Evolutionary conservation across 2,797 vertebrate genomes (phyloP).

Genomic region (Enteromius paludinosus): DNA sequence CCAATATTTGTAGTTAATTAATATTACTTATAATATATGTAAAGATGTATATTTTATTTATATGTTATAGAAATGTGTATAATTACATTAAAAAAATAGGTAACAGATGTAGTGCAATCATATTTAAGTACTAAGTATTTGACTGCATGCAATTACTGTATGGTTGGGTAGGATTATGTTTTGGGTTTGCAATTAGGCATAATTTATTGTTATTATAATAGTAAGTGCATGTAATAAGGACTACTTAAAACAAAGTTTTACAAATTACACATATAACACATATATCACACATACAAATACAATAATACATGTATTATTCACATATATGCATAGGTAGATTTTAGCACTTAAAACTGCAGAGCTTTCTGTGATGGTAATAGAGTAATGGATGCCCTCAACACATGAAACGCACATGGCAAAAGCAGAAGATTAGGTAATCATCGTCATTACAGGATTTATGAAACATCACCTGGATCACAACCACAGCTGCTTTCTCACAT

Average conservation of each 20-base stretch:
- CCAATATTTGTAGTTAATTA: too few relatives aligned
- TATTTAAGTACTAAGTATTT: too few relatives aligned
- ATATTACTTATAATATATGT: too few relatives aligned
- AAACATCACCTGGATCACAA: constrained; percentile 3
- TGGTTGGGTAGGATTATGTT: background rate
- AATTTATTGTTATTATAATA: background rate
- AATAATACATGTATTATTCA: background rate
- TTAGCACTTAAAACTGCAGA: background rate
- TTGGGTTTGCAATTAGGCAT: background rate
- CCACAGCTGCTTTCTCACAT: background rate
- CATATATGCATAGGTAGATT: background rate
- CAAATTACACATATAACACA: background rate
- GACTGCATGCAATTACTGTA: background rate
- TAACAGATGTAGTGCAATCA: too few relatives aligned
- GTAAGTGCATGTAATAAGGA: background rate
- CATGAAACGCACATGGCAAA: constrained; percentile 4
- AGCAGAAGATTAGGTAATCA: constrained; percentile 28
- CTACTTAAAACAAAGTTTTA: too few relatives aligned
- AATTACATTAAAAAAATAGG: too few relatives aligned
- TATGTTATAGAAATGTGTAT: background rate
- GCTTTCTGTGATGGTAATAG: background rate
- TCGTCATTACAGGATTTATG: constrained; percentile 29
- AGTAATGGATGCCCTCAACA: constrained; percentile 2
- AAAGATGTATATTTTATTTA: too few relatives aligned
- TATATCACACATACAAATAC: background rate